A percentile compares a stretch with the other conserved stretches of the same genome.
Evolutionary conservation across 1,140 invertebrate genomes (phyloP).

Genomic region (Micrasema minimum): DNA sequence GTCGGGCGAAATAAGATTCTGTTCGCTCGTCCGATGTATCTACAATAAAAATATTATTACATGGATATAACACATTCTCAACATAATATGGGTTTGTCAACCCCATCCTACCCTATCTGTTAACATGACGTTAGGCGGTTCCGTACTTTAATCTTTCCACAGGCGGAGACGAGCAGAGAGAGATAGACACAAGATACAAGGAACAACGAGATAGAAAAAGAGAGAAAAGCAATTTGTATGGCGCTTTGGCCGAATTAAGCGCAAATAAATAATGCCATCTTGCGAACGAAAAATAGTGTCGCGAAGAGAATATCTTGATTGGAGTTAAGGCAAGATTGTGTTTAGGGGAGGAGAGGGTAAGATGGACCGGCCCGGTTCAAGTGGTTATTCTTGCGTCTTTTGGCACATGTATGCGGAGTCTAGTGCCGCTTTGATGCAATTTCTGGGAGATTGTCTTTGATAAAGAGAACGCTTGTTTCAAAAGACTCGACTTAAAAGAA

Average conservation of each 20-base stretch:
- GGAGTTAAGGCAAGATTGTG: constrained; percentile 10
- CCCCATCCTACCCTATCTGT: constrained; percentile 3
- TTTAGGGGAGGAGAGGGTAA: not conserved
- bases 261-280: constrained; percentile 53
- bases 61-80: too few species aligned
- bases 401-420: constrained; percentile 19
- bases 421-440: constrained; percentile 21
- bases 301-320: constrained; percentile 50
- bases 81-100: constrained; percentile 16
- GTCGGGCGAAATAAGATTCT: too few species aligned
- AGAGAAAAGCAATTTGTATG: constrained; percentile 53
- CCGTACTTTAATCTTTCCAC: constrained; percentile 9
- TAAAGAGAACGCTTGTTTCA: too few species aligned
- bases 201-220: constrained; percentile 12
- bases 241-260: constrained; percentile 52
- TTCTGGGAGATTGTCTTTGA: not conserved
- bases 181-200: too few species aligned
- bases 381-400: constrained; percentile 20
- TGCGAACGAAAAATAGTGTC: constrained; percentile 50
- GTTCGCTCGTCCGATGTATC: too few species aligned
- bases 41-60: too few species aligned
- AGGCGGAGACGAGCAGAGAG: not conserved
- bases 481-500: too few species aligned
- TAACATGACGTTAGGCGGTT: not conserved
- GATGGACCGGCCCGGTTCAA: constrained; percentile 2